Base-by-base conservation (phyloP, 2,888 invertebrate species). In the Brassicogethes aeneus region DNA sequence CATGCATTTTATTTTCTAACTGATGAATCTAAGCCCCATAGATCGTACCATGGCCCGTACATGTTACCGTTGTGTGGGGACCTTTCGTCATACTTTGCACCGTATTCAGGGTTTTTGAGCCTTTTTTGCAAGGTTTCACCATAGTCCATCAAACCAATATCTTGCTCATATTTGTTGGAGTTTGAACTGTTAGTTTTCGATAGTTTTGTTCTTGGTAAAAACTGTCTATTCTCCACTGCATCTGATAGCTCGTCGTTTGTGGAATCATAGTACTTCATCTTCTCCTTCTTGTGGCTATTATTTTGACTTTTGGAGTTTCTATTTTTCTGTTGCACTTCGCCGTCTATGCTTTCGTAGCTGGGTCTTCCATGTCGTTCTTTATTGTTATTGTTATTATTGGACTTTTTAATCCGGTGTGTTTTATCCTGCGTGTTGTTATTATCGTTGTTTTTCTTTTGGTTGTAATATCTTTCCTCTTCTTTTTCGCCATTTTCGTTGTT, bases 11-110 rank as follows among this genome's bases (percentile, higher is more conserved):
- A 58, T 53, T 65, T 59, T 44, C 61, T 44, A 54, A 80, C 77
- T 17, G 80, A 79, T 32, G 79, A 74, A 65, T 85, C 85, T 42
- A 79, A 73, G 17, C 82, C 88, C 89, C 89, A 90, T 46, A 89
- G 74, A 68, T 90, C 89, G 60, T 88, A 89, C 89, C 89, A 89
- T 0, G 89, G 88, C 1, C 89, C 89, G 62, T 86, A 89, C 51
- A 80, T 82, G 58, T 85, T 85, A 7, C 77, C 78, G 41, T 76
- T 76, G 56, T 75, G 74, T 37, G 71, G 71, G 45, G 74, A 65
- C 51, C 74, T 74, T 42, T 66, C 65, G 36, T 70, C 68, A 47
- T 57, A 66, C 47, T 64, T 65, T 2, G 61, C 52, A 52, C 69
- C 58, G 54, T 62, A 61, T 39, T 68, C 68, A 3, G 59, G 57